Base-by-base conservation (phyloP, 2,113 vertebrate species). In the Diglossa brunneiventris region DNA sequence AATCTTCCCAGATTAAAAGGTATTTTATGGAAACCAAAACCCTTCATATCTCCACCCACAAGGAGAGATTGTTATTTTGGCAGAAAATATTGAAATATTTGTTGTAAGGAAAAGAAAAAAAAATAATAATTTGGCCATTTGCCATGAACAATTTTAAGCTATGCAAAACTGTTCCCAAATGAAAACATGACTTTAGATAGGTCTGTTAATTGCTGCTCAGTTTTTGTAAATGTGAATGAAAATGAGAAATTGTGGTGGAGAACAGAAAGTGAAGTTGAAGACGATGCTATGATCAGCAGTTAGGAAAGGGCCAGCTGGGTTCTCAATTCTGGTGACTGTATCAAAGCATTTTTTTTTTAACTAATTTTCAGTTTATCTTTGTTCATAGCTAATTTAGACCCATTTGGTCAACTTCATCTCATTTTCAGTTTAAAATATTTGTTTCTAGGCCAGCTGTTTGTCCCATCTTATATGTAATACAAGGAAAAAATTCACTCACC, bases 151-250 rank as follows among this genome's bases (percentile, higher is more conserved):
- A 37, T 83, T 82, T 72, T 58, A 24, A 83, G 5, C 14, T 66
- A 22, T 76, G 8, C 14, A 73, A 73, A 92, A 55, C 2, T 59
- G 8, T 49, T 91, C 33, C 35, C 21, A 70, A 59, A 82, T 12
- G 18, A 39, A 87, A 92, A 61, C 7, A 23, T 13, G 13, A 35
- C 21, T 74, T 85, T 31, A 33, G 6, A 21, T 53, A 44, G 55
- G 6, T 44, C 49, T 5, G 1, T 15, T 35, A 75, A 44, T 35
- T 1, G 0, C 15, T 44, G 22, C 7, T 76, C 12, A 49, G 0
- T 78, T 90, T 81, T 35, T 13, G 33, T 24, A 21, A 83, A 46
- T 10, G 5, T 30, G 42, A 90, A 50, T 76, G 15, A 22, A 79
- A 13, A 30, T 52, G 35, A 59, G 14, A 50, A 6, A 59, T 33